phyloP scores from a whole-genome alignment of 2,888 invertebrate genomes.

The Entomobrya multifasciata region DNA sequence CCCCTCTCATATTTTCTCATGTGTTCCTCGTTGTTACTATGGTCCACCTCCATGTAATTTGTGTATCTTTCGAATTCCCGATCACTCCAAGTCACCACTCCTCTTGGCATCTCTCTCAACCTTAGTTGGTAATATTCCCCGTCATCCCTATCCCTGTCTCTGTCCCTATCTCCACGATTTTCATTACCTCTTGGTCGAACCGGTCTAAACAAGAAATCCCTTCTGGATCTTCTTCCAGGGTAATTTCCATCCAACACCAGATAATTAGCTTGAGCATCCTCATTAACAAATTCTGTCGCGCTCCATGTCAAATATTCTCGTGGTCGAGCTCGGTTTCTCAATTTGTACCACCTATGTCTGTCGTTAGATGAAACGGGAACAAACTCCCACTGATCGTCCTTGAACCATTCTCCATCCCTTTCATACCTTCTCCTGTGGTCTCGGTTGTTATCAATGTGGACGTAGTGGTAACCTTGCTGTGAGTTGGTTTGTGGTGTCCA shows the following conservation, averaged over 20 bases:
- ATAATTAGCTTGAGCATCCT: not conserved
- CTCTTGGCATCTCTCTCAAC: not conserved
- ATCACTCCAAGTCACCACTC: constrained; percentile 5
- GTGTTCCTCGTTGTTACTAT: not conserved
- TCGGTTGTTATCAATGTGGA: constrained; percentile 5
- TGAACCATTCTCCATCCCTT: not conserved
- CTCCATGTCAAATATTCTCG: not conserved
- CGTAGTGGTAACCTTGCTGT: not conserved
- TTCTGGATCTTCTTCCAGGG: not conserved
- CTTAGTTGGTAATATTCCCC: constrained; percentile 16
- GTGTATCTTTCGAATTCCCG: not conserved
- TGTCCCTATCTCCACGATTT: not conserved
- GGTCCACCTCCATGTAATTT: not conserved
- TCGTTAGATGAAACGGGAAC: not conserved
- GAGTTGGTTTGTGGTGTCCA: not conserved
- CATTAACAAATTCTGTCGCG: not conserved
- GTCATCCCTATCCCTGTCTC: not conserved
- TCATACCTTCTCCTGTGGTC: not conserved
- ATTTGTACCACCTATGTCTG: not conserved
- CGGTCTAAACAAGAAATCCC: not conserved
- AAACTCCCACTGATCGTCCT: constrained; percentile 7
- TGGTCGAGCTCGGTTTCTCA: constrained; percentile 4
- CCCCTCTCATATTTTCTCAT: not conserved
- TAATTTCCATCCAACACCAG: not conserved
- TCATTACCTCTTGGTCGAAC: not conserved